phyloP scores from a whole-genome alignment of 1,140 invertebrate species.

The Aleiodes sp. region DNA sequence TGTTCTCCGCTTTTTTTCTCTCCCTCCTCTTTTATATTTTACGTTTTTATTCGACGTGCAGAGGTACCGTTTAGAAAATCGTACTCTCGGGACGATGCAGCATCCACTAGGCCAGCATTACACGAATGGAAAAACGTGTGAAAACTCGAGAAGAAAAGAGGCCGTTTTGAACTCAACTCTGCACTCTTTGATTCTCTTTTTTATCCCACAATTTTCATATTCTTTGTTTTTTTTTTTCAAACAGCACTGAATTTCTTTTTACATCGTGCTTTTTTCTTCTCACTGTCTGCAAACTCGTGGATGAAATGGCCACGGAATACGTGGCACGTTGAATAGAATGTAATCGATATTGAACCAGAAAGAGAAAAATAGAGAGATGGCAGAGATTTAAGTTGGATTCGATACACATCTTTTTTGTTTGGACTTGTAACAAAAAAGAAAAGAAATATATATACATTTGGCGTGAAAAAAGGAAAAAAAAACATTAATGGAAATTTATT shows the following conservation, averaged over 20 bases:
- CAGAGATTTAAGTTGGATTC: constrained; percentile 2
- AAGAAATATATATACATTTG: neutral
- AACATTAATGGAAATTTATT: neutral
- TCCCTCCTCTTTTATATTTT: constrained; percentile 14
- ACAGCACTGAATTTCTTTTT: too few relatives aligned
- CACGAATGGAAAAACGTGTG: neutral
- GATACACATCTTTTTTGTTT: neutral
- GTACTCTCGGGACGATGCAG: constrained; percentile 9
- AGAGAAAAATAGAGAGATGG: too few relatives aligned
- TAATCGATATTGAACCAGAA: neutral
- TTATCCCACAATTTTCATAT: neutral
- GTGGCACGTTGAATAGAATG: neutral
- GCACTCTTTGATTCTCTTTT: too few relatives aligned
- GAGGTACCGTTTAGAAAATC: constrained; percentile 33
- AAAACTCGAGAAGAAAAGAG: neutral
- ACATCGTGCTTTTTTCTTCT: neutral
- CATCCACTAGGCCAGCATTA: neutral
- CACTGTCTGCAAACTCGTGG: neutral
- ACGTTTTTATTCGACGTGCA: constrained; percentile 19
- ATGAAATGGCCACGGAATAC: neutral
- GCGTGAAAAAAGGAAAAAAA: too few relatives aligned
- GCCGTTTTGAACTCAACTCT: too few relatives aligned
- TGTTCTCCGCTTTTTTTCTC: neutral
- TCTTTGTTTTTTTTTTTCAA: neutral
- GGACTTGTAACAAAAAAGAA: too few relatives aligned